Conservation (phyloP, 2,113 vertebrate species). For the Halichoeres trimaculatus region DNA sequence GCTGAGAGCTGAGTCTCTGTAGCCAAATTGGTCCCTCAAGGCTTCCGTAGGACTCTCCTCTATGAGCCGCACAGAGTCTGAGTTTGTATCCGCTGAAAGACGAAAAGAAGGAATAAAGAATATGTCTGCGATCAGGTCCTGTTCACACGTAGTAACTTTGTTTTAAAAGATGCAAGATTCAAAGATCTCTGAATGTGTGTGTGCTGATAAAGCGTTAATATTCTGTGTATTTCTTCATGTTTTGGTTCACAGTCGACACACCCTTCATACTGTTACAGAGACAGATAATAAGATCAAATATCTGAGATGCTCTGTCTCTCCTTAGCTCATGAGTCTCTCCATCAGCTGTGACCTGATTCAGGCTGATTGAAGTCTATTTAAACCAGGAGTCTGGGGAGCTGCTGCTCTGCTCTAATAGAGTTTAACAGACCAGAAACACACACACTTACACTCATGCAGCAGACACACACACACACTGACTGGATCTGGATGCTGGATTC, state of each 20-base stretch:
- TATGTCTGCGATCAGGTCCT: background rate
- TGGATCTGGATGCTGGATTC: too few relatives aligned
- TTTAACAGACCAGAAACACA: slow-evolving; percentile 18
- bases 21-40: slow-evolving; percentile 78
- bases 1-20: slow-evolving; percentile 81
- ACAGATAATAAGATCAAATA: background rate
- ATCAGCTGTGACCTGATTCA: slow-evolving; percentile 70
- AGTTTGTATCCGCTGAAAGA: slow-evolving; percentile 81
- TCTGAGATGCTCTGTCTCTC: background rate
- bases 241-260: too few relatives aligned
- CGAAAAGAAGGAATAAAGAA: background rate
- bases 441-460: background rate
- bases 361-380: slow-evolving; percentile 75
- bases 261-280: too few relatives aligned
- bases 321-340: slow-evolving; percentile 34
- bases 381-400: slow-evolving; percentile 53
- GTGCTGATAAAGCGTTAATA: too few relatives aligned
- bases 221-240: too few relatives aligned
- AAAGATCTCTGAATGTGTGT: too few relatives aligned
- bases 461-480: background rate
- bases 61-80: slow-evolving; percentile 77
- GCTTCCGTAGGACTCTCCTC: slow-evolving; percentile 81
- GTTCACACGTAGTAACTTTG: too few relatives aligned
- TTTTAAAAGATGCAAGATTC: too few relatives aligned
- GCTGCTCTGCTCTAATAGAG: slow-evolving; percentile 36